Evolutionary conservation across 2,113 vertebrate genomes (phyloP), one percentile per base, ranked within the genome.

Genomic region (Tinamus guttatus): DNA sequence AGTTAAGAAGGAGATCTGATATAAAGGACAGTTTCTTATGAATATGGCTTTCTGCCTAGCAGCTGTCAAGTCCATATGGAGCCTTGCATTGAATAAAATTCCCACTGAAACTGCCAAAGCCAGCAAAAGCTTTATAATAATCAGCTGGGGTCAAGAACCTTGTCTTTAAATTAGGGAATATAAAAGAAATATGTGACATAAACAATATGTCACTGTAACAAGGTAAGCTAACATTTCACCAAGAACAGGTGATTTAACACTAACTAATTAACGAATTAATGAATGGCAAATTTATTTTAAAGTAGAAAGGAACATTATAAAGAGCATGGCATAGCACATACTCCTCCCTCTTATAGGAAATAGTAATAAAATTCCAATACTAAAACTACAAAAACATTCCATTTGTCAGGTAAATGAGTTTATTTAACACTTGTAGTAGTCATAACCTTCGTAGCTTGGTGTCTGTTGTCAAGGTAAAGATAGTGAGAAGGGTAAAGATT

Each of bases 31-130:
- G 32, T 90, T 86, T 91, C 69, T 62, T 91, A 51, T 15, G 43
- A 91, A 92, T 22, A 78, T 16, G 36, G 7, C 38, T 63, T 89
- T 94, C 67, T 74, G 41, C 52, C 94, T 52, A 81, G 63, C 79
- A 92, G 65, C 41, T 71, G 70, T 85, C 67, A 96, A 91, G 85
- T 64, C 73, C 85, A 80, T 90, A 93, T 82, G 82, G 67, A 91
- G 34, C 6, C 74, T 56, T 70, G 30, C 10, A 77, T 45, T 79
- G 67, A 25, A 63, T 47, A 85, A 92, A 84, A 70, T 74, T 83
- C 34, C 28, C 65, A 65, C 16, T 65, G 59, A 87, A 93, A 95
- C 22, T 86, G 49, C 30, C 19, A 67, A 63, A 71, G 36, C 67
- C 71, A 94, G 70, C 24, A 84, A 94, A 94, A 91, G 15, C 40